Base-by-base conservation (phyloP, 2,797 vertebrate genomes). In the Crocodylus rhombifer region DNA sequence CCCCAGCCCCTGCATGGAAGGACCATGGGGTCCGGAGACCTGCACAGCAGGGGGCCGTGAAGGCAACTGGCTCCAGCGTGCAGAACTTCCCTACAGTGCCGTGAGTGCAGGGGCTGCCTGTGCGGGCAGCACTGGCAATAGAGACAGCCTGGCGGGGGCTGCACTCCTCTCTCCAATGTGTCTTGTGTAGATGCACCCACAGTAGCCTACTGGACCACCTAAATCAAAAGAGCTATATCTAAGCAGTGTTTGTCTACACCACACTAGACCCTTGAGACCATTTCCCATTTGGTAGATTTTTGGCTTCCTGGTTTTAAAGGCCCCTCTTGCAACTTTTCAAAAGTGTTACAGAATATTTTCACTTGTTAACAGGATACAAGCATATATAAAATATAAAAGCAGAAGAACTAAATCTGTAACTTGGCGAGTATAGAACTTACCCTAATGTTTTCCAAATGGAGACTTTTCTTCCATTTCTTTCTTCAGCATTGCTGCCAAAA, bases 331-430 rank as follows among this genome's bases (percentile, higher is more conserved):
- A 67, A 18, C n/a, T 18, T 67, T 67, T 67, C 7, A 74, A 57
- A 60, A 58, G 5, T 4, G 0, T 30, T 14, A 4, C 1, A 77
- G 15, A 14, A 10, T 33, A 0, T 75, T 61, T 77, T 33, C 64
- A 26, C 33, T 83, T 75, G 1, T 63, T 73, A 7, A 21, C 30
- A 7, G 0, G 1, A 15, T 6, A 0, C 10, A 4, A 2, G 2
- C 1, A 0, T 56, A 2, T 1, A 21, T 25, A 16, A 8, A 51
- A 13, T 4, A 1, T 63, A 20, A 0, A 0, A 26, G 14, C 25
- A 28, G 23, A 3, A 33, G 4, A 55, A 63, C 42, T 0, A 62
- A 83, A 94, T 64, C 83, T 80, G 80, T 14, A 62, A 77, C 26
- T 86, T 73, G 56, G 64, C 69, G 8, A 80, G 82, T 60, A 10